Percentiles rank a stretch among this genome's conserved stretches.
Evolutionary conservation across 2,113 vertebrate genomes (phyloP).

Genomic region (Megaceryle maxima): DNA sequence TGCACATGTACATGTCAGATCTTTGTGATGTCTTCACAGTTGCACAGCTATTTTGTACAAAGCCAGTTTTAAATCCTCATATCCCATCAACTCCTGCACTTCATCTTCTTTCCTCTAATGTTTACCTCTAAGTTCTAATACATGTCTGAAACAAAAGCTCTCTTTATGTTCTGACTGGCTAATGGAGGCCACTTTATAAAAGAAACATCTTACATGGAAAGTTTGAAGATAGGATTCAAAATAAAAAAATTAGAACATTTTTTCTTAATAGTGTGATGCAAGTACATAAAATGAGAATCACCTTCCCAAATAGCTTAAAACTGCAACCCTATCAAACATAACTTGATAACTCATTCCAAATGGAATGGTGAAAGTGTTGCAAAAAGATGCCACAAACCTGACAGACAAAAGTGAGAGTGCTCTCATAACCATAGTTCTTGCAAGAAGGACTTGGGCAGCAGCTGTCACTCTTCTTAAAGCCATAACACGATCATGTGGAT

Average conservation of each 20-base stretch:
- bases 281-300: accelerated
- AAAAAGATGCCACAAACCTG: constrained; percentile 72
- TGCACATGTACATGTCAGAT: background rate
- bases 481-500: constrained; percentile 91
- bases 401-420: constrained; percentile 93
- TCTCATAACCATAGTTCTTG: constrained; percentile 98
- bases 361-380: background rate
- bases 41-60: background rate
- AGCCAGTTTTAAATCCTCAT: background rate
- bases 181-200: background rate
- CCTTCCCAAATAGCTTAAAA: background rate
- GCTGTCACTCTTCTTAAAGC: constrained; percentile 93
- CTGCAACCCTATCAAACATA: background rate
- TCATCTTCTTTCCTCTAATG: background rate
- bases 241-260: background rate
- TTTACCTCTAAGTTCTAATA: background rate
- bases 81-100: background rate
- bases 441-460: constrained; percentile 93
- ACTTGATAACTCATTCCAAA: background rate
- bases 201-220: background rate
- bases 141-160: background rate
- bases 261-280: background rate
- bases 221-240: background rate
- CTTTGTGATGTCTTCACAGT: background rate
- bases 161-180: background rate